A percentile compares a stretch with the other conserved stretches of the same genome.
Evolutionary conservation across 2,797 vertebrate genomes (phyloP).

Genomic region (Lates japonicus): DNA sequence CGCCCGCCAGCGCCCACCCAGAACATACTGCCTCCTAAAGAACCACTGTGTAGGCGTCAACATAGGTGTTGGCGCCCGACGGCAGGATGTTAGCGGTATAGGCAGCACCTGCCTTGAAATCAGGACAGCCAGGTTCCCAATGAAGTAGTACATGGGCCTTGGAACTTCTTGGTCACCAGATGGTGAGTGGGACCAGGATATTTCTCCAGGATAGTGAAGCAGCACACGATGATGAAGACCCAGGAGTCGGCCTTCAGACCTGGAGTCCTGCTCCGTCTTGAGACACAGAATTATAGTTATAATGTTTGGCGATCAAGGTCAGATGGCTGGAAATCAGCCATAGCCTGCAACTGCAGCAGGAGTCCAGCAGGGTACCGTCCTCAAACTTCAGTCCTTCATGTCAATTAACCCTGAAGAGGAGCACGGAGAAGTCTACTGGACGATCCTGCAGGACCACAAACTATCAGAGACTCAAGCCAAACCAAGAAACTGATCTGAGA

Average conservation of each 20-base stretch:
- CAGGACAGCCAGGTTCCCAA: slow-evolving; percentile 97
- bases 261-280: slow-evolving; percentile 84
- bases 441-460: slow-evolving; percentile 65
- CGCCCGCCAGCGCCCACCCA: slow-evolving; percentile 95
- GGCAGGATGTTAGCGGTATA: slow-evolving; percentile 96
- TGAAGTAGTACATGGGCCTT: slow-evolving; percentile 99
- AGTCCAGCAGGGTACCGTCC: slow-evolving; percentile 63
- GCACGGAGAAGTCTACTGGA: slow-evolving; percentile 49
- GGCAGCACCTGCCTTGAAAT: slow-evolving; percentile 94
- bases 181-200: slow-evolving; percentile 94
- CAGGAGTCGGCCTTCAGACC: slow-evolving; percentile 92
- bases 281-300: slow-evolving; percentile 96
- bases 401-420: slow-evolving; percentile 61
- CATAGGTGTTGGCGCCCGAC: slow-evolving; percentile 94
- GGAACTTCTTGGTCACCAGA: slow-evolving; percentile 99
- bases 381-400: slow-evolving; percentile 68
- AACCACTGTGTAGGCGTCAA: slow-evolving; percentile 96
- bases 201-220: slow-evolving; percentile 98
- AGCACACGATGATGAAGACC: slow-evolving; percentile 97
- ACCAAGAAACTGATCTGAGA: neutral
- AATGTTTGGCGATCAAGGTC: slow-evolving; percentile 94
- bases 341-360: slow-evolving; percentile 65
- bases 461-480: neutral
- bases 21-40: slow-evolving; percentile 95
- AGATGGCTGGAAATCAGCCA: slow-evolving; percentile 87